These are phyloP conservation scores for Petrocephalus microphthalmus DNA, from an alignment of 2,113 vertebrate genomes.

Conservation along the genomic window DNA sequence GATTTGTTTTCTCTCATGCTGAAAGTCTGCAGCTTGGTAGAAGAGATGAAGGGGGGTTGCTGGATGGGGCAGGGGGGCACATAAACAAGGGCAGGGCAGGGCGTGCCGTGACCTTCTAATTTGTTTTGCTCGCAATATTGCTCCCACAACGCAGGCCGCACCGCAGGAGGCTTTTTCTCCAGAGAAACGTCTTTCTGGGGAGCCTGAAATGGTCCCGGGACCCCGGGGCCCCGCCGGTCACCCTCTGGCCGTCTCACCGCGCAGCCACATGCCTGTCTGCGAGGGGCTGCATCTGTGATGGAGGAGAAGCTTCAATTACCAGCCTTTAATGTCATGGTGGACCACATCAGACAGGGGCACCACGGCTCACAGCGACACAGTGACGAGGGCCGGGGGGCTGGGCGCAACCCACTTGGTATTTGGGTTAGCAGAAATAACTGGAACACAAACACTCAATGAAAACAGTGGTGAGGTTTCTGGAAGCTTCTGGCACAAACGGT, in stretches of 20 bases:
- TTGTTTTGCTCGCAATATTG: not conserved
- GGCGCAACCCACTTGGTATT: not conserved
- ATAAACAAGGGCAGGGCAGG: too few relatives aligned
- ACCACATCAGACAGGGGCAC: not conserved
- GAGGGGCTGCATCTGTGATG: not conserved
- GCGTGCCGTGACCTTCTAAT: not conserved
- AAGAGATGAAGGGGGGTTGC: too few relatives aligned
- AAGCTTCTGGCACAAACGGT: conserved; percentile 5
- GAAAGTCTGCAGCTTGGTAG: not conserved
- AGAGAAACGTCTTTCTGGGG: not conserved
- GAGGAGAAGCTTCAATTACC: not conserved
- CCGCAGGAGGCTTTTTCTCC: not conserved
- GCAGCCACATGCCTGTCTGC: not conserved
- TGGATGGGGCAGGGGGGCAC: too few relatives aligned
- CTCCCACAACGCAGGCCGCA: not conserved
- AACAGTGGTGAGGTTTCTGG: conserved; percentile 1
- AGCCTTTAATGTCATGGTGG: conserved; percentile 4
- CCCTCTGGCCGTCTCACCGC: not conserved
- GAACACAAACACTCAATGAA: conserved; percentile 15
- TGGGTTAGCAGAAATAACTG: conserved; percentile 17
- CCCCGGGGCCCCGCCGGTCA: not conserved
- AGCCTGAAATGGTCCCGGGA: not conserved
- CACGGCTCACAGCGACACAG: not conserved
- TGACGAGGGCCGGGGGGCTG: not conserved
- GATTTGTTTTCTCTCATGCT: not conserved